Evolutionary conservation across 2,797 vertebrate genomes (phyloP), one percentile per base, ranked within the genome.

Genomic region (Gobionotothen gibberifrons): DNA sequence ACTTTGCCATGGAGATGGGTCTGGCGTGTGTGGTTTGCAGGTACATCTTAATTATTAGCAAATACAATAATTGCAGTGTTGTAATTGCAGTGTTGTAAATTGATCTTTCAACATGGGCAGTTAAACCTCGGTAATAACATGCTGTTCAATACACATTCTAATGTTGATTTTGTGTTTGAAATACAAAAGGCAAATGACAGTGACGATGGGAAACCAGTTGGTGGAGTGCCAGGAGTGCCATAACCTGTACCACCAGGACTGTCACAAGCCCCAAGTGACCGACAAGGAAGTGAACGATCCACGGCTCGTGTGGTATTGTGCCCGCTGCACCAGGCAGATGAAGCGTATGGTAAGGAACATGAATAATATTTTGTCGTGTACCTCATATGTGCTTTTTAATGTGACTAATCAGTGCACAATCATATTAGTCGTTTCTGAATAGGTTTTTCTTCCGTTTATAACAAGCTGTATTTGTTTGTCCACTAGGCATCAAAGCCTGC

Each of bases 1-100:
- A 98, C 87, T 99, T 99, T 77, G 98, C 98, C 69, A 99, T 99
- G 98, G 97, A 99, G 85, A 99, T 99, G 98, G 98, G 98, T 9
- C 92, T 99, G 85, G 98, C 96, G 36, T 99, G 98, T 84, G 97
- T 99, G 63, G 96, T 99, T 76, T 99, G 98, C 91, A 95, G 97
- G 98, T 97, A 86, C 59, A 87, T 84, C n/a, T 51, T 40, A 6
- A 58, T 51, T 29, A 19, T 57, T 39, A 29, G 11, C 61, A 53
- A 53, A 36, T 36, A 36, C 1, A 36, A 36, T 9, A 7, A 36
- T 36, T 36, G 6, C 32, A 36, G 32, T 36, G 32, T 36, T 36
- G 8, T 36, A 5, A 36, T 36, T 36, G 6, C 32, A 36, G 32
- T 36, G 32, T 36, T 36, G 8, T 36, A 5, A 36, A 36, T 36